Percentiles rank a stretch among this genome's conserved stretches.
phyloP scores from a whole-genome alignment of 2,888 invertebrate genomes.

The Monopis laevigella region DNA sequence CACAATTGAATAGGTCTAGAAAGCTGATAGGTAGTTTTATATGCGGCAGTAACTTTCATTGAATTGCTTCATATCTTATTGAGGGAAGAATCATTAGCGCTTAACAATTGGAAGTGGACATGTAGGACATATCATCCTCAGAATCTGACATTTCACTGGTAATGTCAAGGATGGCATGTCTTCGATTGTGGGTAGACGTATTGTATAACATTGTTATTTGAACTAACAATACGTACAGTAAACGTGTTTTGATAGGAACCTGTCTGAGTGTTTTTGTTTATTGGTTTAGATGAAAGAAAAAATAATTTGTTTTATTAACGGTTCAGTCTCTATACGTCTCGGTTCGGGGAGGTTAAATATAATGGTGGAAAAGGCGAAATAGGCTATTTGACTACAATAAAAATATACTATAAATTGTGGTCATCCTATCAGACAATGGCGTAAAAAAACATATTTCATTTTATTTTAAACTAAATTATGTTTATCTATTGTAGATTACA shows the following conservation, averaged over 20 bases:
- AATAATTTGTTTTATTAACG: too few species aligned
- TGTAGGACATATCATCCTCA: conserved; percentile 43
- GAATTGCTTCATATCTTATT: conserved; percentile 2
- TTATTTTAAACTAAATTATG: too few species aligned
- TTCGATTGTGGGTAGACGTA: conserved; percentile 18
- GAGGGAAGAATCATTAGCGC: conserved; percentile 32
- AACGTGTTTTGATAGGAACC: not conserved
- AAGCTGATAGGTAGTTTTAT: conserved; percentile 3
- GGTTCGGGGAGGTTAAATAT: too few species aligned
- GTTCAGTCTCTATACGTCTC: too few species aligned
- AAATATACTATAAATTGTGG: too few species aligned
- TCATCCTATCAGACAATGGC: too few species aligned
- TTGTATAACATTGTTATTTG: conserved; percentile 11
- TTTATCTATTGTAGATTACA: too few species aligned
- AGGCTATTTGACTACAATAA: too few species aligned
- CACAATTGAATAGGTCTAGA: conserved; percentile 8
- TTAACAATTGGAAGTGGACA: conserved; percentile 30
- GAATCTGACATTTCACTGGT: conserved; percentile 33
- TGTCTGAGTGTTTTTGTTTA: too few species aligned
- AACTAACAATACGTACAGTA: conserved; percentile 6
- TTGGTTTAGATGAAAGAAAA: too few species aligned
- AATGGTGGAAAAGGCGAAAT: too few species aligned
- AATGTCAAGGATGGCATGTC: conserved; percentile 55
- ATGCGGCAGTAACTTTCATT: not conserved
- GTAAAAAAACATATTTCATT: too few species aligned